Evolutionary conservation across 1,140 invertebrate species (phyloP).

Genomic region (Antheraea mylitta): DNA sequence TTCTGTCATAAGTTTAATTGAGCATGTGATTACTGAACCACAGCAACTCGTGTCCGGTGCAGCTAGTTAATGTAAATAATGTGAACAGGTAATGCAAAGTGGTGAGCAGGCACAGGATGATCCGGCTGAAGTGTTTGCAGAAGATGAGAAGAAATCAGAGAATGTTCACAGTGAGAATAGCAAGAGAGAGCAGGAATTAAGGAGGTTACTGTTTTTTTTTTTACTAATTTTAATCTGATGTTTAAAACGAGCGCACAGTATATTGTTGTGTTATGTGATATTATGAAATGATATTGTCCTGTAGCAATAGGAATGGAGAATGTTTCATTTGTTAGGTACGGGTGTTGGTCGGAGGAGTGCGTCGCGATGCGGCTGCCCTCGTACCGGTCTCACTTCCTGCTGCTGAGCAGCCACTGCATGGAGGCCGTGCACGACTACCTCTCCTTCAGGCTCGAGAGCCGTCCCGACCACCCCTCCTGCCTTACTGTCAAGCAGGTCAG

Average conservation of each 20-base stretch:
- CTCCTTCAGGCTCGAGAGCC: constrained; percentile 82
- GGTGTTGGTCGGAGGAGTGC: constrained; percentile 89
- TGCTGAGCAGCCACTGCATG: constrained; percentile 89
- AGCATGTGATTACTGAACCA: too few relatives aligned
- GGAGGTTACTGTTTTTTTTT: constrained; percentile 31
- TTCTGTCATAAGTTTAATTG: too few relatives aligned
- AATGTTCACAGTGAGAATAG: constrained; percentile 26
- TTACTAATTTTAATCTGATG: too few relatives aligned
- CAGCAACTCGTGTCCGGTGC: too few relatives aligned
- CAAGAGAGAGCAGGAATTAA: constrained; percentile 38
- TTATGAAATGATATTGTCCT: not conserved
- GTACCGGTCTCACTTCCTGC: constrained; percentile 90
- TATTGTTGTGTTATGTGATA: too few relatives aligned
- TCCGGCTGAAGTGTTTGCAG: constrained; percentile 30
- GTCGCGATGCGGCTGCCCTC: constrained; percentile 88
- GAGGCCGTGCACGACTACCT: constrained; percentile 95
- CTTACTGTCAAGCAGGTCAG: too few relatives aligned
- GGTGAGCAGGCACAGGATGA: constrained; percentile 29
- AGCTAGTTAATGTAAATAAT: not conserved
- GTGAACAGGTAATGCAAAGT: not conserved
- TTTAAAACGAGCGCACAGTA: too few relatives aligned
- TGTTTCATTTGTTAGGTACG: constrained; percentile 78
- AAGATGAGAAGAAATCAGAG: constrained; percentile 35
- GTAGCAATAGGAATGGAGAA: not conserved
- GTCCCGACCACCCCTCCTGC: too few relatives aligned